phyloP scores from a whole-genome alignment of 2,888 invertebrate species.

The Melipona beecheii region DNA sequence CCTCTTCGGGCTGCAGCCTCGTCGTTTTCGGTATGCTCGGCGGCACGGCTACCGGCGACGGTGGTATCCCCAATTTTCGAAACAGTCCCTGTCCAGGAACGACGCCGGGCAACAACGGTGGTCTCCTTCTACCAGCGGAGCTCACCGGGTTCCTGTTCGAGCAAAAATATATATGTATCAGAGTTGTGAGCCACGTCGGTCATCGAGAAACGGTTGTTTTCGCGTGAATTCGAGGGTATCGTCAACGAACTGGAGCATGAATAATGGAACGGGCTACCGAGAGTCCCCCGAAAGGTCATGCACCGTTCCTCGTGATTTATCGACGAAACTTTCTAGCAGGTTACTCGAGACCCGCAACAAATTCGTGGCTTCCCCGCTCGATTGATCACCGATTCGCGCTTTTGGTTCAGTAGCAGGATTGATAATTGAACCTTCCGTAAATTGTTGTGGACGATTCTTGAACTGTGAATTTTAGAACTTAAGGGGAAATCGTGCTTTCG shows the following conservation, averaged over 20 bases:
- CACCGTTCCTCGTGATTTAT: conserved; percentile 51
- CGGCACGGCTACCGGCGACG: conserved; percentile 58
- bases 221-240: conserved; percentile 21
- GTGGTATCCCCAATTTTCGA: conserved; percentile 10
- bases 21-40: conserved; percentile 76
- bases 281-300: conserved; percentile 43
- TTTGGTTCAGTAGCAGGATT: not conserved
- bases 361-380: not conserved
- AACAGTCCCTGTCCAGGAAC: not conserved
- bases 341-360: not conserved
- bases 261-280: conserved; percentile 57
- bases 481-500: no score
- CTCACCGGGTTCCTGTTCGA: conserved; percentile 63
- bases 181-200: not conserved
- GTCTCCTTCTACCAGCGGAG: conserved; percentile 75
- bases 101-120: conserved; percentile 69
- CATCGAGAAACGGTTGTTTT: not conserved
- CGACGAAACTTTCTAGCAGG: conserved; percentile 40
- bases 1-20: conserved; percentile 68
- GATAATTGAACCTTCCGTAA: no score
- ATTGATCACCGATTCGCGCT: not conserved
- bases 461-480: no score
- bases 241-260: conserved; percentile 64
- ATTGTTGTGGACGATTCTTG: no score
- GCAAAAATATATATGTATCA: not conserved